phyloP scores from a whole-genome alignment of 1,140 invertebrate genomes.

The Diachasma alloeum region DNA sequence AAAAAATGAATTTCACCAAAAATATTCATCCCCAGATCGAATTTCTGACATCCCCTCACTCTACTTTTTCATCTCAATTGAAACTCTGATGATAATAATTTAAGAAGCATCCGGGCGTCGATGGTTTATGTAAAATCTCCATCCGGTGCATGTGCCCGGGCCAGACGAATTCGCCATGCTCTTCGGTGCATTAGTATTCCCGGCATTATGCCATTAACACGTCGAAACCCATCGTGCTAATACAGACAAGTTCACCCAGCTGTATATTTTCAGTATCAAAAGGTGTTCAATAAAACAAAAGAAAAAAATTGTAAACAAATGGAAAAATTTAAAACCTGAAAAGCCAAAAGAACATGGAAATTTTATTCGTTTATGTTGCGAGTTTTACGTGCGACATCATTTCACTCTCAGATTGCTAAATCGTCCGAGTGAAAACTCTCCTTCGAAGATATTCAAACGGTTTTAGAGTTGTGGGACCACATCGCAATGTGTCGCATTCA shows the following conservation, averaged over 20 bases:
- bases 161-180: background rate
- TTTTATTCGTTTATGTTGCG: background rate
- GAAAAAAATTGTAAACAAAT: too few relatives aligned
- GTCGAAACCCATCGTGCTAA: background rate
- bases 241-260: background rate
- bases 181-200: background rate
- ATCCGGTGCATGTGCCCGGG: background rate
- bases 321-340: background rate
- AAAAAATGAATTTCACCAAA: background rate
- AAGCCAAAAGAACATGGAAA: background rate
- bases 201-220: background rate
- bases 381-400: background rate
- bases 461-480: background rate
- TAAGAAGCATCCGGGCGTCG: background rate
- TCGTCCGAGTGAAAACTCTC: background rate
- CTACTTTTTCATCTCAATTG: background rate
- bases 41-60: background rate
- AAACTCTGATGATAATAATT: background rate
- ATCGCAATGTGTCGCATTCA: slow-evolving; percentile 5
- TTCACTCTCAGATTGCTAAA: background rate
- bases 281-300: too few relatives aligned
- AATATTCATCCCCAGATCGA: background rate
- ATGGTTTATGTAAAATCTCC: background rate
- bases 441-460: slow-evolving; percentile 6
- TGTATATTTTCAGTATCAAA: too few relatives aligned